phyloP scores from a whole-genome alignment of 2,888 invertebrate species.

The Metellina segmentata region DNA sequence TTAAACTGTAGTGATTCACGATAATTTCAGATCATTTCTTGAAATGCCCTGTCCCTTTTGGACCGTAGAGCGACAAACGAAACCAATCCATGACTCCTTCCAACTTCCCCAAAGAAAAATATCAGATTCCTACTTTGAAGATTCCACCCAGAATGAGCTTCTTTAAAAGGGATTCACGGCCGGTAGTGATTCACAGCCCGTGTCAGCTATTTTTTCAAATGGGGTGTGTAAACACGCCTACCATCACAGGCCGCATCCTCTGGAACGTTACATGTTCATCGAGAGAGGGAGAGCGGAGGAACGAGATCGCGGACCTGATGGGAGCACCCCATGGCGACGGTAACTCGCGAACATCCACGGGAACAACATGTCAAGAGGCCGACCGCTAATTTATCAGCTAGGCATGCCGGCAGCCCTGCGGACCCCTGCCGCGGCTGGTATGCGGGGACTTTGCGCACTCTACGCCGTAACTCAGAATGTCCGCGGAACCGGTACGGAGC shows the following conservation, averaged over 20 bases:
- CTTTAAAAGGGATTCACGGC: too few species aligned
- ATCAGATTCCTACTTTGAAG: too few species aligned
- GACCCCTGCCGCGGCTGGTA: slow-evolving; percentile 66
- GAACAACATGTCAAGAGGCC: slow-evolving; percentile 64
- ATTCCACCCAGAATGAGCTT: too few species aligned
- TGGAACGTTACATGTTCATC: slow-evolving; percentile 31
- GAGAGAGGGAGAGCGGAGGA: not conserved
- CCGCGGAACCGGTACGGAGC: slow-evolving; percentile 30
- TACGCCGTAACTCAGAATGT: slow-evolving; percentile 63
- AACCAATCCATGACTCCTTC: too few species aligned
- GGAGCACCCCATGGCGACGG: slow-evolving; percentile 46
- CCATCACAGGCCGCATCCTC: slow-evolving; percentile 2
- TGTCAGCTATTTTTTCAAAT: not conserved
- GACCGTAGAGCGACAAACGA: too few species aligned
- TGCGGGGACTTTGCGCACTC: slow-evolving; percentile 58
- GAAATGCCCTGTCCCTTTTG: too few species aligned
- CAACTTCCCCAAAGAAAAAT: too few species aligned
- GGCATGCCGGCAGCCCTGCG: slow-evolving; percentile 28
- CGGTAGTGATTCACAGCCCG: too few species aligned
- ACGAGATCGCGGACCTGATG: not conserved
- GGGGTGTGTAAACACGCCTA: slow-evolving; percentile 18
- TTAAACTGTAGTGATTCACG: not conserved
- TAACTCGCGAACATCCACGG: slow-evolving; percentile 66
- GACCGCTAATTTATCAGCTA: slow-evolving; percentile 70
- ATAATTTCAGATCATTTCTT: too few species aligned